phyloP scores from a whole-genome alignment of 2,888 invertebrate genomes.

The Eilema griseolum region DNA sequence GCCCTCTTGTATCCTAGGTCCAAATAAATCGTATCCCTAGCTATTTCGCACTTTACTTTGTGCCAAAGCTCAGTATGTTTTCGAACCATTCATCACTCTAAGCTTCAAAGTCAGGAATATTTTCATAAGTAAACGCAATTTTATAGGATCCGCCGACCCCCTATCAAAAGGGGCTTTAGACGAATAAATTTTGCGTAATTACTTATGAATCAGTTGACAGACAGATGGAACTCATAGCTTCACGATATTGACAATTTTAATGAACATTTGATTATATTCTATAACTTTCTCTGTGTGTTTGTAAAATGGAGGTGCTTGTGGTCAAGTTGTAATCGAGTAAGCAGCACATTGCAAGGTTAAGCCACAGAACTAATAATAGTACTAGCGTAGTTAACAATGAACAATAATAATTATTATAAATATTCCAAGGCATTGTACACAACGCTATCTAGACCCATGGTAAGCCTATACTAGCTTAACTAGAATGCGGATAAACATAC shows the following conservation, averaged over 20 bases:
- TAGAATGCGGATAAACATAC: too few species aligned
- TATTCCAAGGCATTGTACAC: too few species aligned
- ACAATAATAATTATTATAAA: too few species aligned
- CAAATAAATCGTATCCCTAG: too few species aligned
- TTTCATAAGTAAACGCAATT: slow-evolving; percentile 13
- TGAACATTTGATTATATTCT: not conserved
- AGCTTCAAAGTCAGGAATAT: slow-evolving; percentile 6
- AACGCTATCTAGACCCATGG: too few species aligned
- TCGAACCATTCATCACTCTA: slow-evolving; percentile 4
- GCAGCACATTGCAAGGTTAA: too few species aligned
- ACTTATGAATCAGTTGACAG: slow-evolving; percentile 19
- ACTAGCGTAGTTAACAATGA: too few species aligned
- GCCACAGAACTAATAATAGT: too few species aligned
- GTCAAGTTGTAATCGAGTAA: too few species aligned
- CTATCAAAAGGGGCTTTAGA: not conserved
- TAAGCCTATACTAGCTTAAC: too few species aligned
- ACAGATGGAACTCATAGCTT: not conserved
- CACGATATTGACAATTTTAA: not conserved
- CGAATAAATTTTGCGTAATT: slow-evolving; percentile 15
- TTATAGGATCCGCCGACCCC: not conserved
- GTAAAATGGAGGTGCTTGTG: too few species aligned
- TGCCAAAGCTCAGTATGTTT: not conserved
- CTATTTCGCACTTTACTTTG: not conserved
- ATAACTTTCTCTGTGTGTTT: not conserved
- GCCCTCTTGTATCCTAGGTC: too few species aligned